phyloP scores from a whole-genome alignment of 2,797 vertebrate species.

The Sebastes minor region DNA sequence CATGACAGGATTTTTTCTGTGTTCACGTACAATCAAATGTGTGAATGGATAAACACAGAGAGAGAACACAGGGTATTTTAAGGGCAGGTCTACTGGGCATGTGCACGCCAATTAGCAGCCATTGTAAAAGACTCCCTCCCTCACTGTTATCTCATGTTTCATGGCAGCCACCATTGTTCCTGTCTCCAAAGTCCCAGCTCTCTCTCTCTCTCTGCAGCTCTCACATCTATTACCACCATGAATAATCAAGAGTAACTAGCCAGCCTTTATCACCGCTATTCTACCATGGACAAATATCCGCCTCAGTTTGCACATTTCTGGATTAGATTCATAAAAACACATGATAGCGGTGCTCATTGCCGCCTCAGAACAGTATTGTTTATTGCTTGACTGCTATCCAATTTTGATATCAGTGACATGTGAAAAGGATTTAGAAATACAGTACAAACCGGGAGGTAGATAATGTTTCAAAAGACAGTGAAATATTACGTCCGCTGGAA shows the following conservation, averaged over 20 bases:
- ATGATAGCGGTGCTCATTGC: not conserved
- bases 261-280: not conserved
- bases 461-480: not conserved
- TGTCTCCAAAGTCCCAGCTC: not conserved
- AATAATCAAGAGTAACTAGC: constrained; percentile 6
- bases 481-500: not conserved
- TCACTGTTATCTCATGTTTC: constrained; percentile 35
- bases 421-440: not conserved
- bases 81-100: constrained; percentile 24
- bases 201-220: not conserved
- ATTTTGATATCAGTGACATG: not conserved
- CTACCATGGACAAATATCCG: not conserved
- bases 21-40: not conserved
- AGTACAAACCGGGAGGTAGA: not conserved
- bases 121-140: not conserved
- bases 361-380: not conserved
- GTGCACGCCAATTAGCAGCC: constrained; percentile 37
- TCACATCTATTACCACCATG: constrained; percentile 6
- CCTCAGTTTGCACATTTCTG: not conserved
- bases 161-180: constrained; percentile 18
- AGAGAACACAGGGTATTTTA: constrained; percentile 24
- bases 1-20: not conserved
- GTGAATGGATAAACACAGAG: constrained; percentile 12
- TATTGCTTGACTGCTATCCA: not conserved
- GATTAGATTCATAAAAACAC: not conserved